A percentile compares a stretch with the other conserved stretches of the same genome.
Evolutionary conservation across 2,888 invertebrate species (phyloP).

Genomic region (Penaeus monodon): DNA sequence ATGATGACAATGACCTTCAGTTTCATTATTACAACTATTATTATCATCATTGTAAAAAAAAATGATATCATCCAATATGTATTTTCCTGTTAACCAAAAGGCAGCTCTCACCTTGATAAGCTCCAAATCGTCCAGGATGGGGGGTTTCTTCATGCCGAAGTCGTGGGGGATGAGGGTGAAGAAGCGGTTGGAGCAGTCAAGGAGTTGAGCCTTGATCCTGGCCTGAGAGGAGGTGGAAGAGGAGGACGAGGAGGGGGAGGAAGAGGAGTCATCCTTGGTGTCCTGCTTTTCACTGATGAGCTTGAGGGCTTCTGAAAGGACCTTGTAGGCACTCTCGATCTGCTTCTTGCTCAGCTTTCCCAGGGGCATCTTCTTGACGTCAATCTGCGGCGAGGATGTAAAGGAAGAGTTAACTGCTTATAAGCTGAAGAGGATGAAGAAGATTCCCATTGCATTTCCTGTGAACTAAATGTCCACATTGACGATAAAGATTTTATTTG

Average conservation of each 20-base stretch:
- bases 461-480: too few species aligned
- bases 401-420: background rate
- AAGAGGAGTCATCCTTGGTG: slow-evolving; percentile 13
- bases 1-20: too few species aligned
- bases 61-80: too few species aligned
- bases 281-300: slow-evolving; percentile 59
- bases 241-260: slow-evolving; percentile 71
- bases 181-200: slow-evolving; percentile 91
- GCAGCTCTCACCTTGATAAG: slow-evolving; percentile 75
- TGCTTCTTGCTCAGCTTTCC: slow-evolving; percentile 94
- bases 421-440: background rate
- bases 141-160: slow-evolving; percentile 87
- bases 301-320: slow-evolving; percentile 80
- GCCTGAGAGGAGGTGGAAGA: slow-evolving; percentile 71
- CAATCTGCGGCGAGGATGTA: slow-evolving; percentile 75
- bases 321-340: slow-evolving; percentile 85
- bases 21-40: too few species aligned
- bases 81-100: too few species aligned
- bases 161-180: slow-evolving; percentile 96
- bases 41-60: too few species aligned
- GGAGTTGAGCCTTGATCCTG: slow-evolving; percentile 73
- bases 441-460: too few species aligned
- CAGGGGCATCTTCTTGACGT: slow-evolving; percentile 97
- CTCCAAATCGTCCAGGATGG: slow-evolving; percentile 82
- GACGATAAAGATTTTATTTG: too few species aligned